Conservation (phyloP, 2,888 invertebrate species). For the Eupsilia transversa region DNA sequence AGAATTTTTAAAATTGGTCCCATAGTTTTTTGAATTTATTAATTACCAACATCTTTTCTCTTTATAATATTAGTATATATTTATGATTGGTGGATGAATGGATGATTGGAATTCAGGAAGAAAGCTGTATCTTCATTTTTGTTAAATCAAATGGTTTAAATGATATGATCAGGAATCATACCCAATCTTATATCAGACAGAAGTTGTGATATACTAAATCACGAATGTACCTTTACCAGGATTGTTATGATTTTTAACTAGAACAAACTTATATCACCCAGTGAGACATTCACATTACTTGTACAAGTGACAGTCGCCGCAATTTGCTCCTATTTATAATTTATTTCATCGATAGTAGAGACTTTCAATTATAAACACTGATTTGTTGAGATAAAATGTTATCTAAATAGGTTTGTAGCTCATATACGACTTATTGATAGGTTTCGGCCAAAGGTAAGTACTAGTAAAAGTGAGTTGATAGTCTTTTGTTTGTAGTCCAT, state of each 20-base stretch:
- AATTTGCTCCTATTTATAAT: conserved; percentile 30
- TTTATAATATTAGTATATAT: no score
- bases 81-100: no score
- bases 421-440: conserved; percentile 35
- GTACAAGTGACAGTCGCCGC: conserved; percentile 19
- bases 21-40: no score
- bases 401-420: conserved; percentile 63
- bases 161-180: not conserved
- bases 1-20: no score
- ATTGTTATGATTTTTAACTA: not conserved
- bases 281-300: not conserved
- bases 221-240: not conserved
- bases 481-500: not conserved
- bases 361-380: conserved; percentile 50
- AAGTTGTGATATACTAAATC: not conserved
- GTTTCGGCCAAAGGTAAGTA: conserved; percentile 30
- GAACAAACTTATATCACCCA: not conserved
- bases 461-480: conserved; percentile 17
- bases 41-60: no score
- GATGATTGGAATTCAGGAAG: not conserved
- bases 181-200: no score
- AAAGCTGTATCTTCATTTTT: not conserved
- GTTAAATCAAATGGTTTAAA: not conserved
- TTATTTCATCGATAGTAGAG: conserved; percentile 29
- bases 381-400: conserved; percentile 31